Evolutionary conservation across 2,888 invertebrate species (phyloP), one percentile per base, ranked within the genome.

Genomic region (Drosophila suboccidentalis): DNA sequence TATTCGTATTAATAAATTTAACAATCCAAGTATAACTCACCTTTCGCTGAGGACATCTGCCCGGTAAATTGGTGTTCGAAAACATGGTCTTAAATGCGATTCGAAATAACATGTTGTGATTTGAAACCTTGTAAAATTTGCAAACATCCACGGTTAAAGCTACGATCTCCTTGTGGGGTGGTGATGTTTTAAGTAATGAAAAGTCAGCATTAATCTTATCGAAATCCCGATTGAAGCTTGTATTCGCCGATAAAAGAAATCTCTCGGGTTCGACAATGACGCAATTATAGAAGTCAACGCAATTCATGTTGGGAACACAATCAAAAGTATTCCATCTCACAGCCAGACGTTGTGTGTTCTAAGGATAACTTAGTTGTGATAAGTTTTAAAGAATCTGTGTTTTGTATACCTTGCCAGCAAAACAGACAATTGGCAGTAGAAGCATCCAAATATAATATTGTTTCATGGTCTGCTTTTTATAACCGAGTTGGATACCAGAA

Each of bases 131-230:
- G 0, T 44, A 38, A 13, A 78, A 64, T 17, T 80, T 49, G 6
- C 82, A 81, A 0, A 66, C 6, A 46, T 84, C 63, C 32, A 78
- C 22, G 29, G 63, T 70, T 0, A 81, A 8, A n/a, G 46, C 19
- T 1, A 84, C 1, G 0, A 68, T 47, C n/a, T 46, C 47, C 1
- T 47, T 63, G 8, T 38, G 8, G 0, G 44, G 57, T 0, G 44
- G 60, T 0, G 49, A 46, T 2, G 51, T 55, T 26, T 61, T 38
- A 5, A 38, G 46, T 11, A 78, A 29, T 9, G 46, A n/a, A 13
- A 80, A 60, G 19, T 39, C 61, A 2, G 54, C 61, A 62, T 65
- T 66, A 0, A 47, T 6, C 17, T 61, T 36, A 4, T 22, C 0
- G 0, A 84, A 10, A 2, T 57, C 51, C 5, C 15, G 32, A 29